Conservation (phyloP, 2,888 invertebrate genomes). For the Gymnoscelis rufifasciata region DNA sequence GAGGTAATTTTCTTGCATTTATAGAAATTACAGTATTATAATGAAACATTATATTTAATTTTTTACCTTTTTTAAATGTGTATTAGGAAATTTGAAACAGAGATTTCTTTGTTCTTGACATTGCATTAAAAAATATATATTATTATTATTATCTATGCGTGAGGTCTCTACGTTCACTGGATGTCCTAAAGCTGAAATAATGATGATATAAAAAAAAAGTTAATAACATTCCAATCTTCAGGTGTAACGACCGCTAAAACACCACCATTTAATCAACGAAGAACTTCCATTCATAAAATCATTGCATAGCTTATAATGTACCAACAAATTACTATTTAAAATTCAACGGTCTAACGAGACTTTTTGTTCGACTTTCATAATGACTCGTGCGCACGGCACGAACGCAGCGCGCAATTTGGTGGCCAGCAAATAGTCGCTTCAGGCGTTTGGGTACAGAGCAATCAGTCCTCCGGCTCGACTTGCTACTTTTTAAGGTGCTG, state of each 20-base stretch:
- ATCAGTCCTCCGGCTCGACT: conserved; percentile 45
- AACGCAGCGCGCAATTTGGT: conserved; percentile 65
- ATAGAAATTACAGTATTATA: too few relatives aligned
- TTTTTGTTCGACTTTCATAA: conserved; percentile 30
- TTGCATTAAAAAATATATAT: too few relatives aligned
- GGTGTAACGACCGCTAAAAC: conserved; percentile 1
- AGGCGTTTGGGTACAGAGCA: conserved; percentile 47
- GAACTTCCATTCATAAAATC: conserved; percentile 9
- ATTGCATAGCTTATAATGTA: conserved; percentile 5
- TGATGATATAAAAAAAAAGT: too few relatives aligned
- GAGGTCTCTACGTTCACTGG: too few relatives aligned
- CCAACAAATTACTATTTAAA: conserved; percentile 18
- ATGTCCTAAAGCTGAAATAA: too few relatives aligned
- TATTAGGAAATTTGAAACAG: too few relatives aligned
- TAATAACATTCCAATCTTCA: too few relatives aligned
- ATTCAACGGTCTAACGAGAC: conserved; percentile 24
- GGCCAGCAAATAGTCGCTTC: conserved; percentile 67
- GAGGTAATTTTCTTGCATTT: too few relatives aligned
- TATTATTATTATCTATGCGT: too few relatives aligned
- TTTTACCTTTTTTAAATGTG: too few relatives aligned
- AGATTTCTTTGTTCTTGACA: too few relatives aligned
- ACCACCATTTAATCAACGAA: background rate
- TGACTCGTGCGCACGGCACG: conserved; percentile 44
- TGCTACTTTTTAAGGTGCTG: conserved; percentile 30
- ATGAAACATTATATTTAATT: too few relatives aligned